Conservation (phyloP, 2,797 vertebrate genomes). For the Paramormyrops hopkinsi region DNA sequence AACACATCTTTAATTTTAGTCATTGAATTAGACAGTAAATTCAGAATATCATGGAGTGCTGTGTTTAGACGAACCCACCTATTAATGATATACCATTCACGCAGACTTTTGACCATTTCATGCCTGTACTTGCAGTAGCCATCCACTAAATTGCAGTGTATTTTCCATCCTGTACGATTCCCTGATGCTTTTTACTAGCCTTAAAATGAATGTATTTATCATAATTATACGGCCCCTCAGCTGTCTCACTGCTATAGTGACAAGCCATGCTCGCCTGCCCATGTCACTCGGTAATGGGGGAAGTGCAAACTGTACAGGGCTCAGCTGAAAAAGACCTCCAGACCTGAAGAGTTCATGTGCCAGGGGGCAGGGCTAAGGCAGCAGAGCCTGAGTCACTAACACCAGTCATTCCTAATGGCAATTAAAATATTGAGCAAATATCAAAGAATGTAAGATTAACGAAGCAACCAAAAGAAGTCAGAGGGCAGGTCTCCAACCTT, state of each 20-base stretch:
- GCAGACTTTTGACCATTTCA: not conserved
- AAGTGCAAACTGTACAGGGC: not conserved
- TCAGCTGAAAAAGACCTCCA: not conserved
- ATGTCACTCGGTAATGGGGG: not conserved
- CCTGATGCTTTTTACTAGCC: not conserved
- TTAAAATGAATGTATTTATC: constrained; percentile 5
- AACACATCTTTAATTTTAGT: not conserved
- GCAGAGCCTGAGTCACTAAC: not conserved
- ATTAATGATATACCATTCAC: not conserved
- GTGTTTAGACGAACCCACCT: not conserved
- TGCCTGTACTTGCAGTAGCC: not conserved
- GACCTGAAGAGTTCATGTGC: not conserved
- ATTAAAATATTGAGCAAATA: not conserved
- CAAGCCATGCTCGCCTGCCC: not conserved
- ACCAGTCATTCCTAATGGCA: not conserved
- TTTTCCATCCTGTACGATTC: not conserved
- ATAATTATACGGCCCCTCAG: not conserved
- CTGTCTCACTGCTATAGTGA: not conserved
- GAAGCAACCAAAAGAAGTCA: not conserved
- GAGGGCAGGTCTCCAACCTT: not conserved
- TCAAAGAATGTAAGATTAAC: not conserved
- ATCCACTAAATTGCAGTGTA: not conserved
- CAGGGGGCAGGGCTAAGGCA: not conserved
- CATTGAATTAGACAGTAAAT: not conserved
- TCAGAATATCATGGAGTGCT: not conserved